Percentiles rank a stretch among this genome's conserved stretches.
phyloP scores from a whole-genome alignment of 2,888 invertebrate genomes.

The Anagyrus pseudococci region DNA sequence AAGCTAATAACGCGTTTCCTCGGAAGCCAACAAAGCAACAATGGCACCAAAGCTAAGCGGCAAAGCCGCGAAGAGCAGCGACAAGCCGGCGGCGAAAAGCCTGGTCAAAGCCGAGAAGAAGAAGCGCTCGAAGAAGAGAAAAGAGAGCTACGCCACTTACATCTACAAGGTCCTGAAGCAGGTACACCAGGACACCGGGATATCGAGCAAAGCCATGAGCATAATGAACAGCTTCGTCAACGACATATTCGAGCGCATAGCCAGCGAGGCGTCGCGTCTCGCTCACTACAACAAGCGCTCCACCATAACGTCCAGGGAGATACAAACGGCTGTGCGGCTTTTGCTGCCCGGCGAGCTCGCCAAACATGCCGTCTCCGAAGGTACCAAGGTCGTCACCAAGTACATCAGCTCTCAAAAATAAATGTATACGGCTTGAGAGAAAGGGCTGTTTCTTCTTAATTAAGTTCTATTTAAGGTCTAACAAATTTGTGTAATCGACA shows the following conservation, averaged over 20 bases:
- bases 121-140: too few relatives aligned
- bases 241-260: conserved; percentile 52
- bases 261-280: conserved; percentile 48
- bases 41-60: too few relatives aligned
- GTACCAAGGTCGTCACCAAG: conserved; percentile 25
- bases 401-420: conserved; percentile 36
- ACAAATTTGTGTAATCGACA: too few relatives aligned
- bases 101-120: too few relatives aligned
- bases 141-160: too few relatives aligned
- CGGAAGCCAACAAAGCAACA: too few relatives aligned
- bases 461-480: too few relatives aligned
- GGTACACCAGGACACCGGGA: conserved; percentile 65
- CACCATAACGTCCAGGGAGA: conserved; percentile 73
- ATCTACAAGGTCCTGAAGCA: conserved; percentile 66
- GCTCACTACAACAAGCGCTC: conserved; percentile 59
- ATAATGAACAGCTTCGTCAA: conserved; percentile 48
- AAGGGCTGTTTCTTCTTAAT: too few relatives aligned
- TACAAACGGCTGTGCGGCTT: conserved; percentile 73
- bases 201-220: conserved; percentile 55
- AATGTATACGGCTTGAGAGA: too few relatives aligned
- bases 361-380: conserved; percentile 35
- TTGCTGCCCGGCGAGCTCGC: conserved; percentile 40
- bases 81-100: too few relatives aligned
- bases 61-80: too few relatives aligned
- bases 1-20: too few relatives aligned